These are phyloP conservation scores for Ommatoiulus sabulosus DNA, from an alignment of 2,888 invertebrate species.

Conservation along the genomic window DNA sequence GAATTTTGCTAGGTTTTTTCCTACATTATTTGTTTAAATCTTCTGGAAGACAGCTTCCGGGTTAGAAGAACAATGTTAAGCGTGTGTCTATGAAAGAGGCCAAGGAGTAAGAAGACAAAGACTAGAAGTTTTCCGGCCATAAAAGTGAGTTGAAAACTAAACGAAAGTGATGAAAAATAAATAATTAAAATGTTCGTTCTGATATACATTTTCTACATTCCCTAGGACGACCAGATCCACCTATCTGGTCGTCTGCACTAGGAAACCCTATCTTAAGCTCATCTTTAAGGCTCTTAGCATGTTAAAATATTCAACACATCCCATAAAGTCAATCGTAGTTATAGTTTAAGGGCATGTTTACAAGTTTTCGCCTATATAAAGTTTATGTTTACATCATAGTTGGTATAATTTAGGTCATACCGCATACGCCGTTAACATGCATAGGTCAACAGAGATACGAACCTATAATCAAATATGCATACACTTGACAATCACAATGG, in stretches of 20 bases:
- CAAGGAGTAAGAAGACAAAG: not conserved
- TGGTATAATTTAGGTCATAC: not conserved
- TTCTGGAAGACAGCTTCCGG: constrained; percentile 26
- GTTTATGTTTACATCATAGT: not conserved
- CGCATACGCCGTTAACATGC: not conserved
- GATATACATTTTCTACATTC: no score
- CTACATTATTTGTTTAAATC: constrained; percentile 19
- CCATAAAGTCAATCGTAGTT: not conserved
- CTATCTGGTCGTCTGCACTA: no score
- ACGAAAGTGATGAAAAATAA: constrained; percentile 23
- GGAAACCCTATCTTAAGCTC: no score
- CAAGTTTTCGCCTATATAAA: not conserved
- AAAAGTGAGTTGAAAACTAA: not conserved
- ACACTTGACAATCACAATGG: not conserved
- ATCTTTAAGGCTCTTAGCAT: no score
- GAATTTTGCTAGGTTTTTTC: constrained; percentile 22
- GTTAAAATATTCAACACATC: not conserved
- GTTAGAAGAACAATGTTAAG: not conserved
- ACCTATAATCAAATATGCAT: not conserved
- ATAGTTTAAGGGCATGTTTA: constrained; percentile 17
- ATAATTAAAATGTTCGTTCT: not conserved
- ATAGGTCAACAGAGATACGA: no score
- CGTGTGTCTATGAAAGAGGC: constrained; percentile 11
- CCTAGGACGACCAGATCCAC: no score
- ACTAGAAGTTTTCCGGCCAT: not conserved